Conservation (phyloP, 2,113 vertebrate species). For the Benitochromis conjunctus region DNA sequence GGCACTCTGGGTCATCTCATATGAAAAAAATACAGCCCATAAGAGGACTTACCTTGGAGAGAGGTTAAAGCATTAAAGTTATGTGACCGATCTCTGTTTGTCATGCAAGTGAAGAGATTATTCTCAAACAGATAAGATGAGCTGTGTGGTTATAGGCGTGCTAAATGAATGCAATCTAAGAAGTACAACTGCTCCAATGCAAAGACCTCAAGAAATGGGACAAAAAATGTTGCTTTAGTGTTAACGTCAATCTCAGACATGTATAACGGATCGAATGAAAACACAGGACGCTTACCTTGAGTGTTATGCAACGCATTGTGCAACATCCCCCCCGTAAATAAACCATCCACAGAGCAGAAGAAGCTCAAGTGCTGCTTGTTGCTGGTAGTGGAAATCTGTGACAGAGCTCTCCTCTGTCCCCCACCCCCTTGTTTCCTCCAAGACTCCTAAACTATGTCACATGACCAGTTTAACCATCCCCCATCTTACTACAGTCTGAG, state of each 20-base stretch:
- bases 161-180: background rate
- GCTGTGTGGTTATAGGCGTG: background rate
- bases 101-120: background rate
- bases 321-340: slow-evolving; percentile 41
- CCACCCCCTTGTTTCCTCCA: slow-evolving; percentile 52
- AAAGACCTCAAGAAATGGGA: background rate
- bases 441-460: slow-evolving; percentile 58
- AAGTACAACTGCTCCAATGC: background rate
- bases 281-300: slow-evolving; percentile 54
- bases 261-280: background rate
- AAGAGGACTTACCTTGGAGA: background rate
- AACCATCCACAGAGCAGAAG: slow-evolving; percentile 34
- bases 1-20: background rate
- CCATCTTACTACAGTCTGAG: slow-evolving; percentile 29
- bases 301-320: slow-evolving; percentile 43
- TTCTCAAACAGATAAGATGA: background rate
- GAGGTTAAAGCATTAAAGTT: background rate
- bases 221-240: background rate
- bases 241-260: background rate
- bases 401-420: background rate
- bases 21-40: background rate
- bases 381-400: slow-evolving; percentile 51
- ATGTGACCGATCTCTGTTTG: background rate
- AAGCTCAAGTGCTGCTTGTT: slow-evolving; percentile 18
- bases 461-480: slow-evolving; percentile 50